Evolutionary conservation across 2,797 vertebrate genomes (phyloP).

Genomic region (Heterohyrax brucei): DNA sequence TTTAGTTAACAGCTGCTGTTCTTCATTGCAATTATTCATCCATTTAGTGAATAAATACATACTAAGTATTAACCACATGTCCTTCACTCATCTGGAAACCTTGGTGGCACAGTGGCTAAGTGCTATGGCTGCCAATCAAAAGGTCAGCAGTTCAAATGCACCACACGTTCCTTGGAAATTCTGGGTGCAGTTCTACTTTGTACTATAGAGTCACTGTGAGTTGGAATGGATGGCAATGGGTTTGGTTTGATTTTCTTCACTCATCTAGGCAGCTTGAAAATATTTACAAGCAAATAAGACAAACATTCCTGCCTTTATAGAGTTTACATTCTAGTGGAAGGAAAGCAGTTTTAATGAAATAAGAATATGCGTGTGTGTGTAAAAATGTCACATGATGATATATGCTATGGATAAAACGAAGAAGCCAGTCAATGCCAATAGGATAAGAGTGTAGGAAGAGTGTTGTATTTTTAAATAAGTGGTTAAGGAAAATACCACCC

Average conservation of each 20-base stretch:
- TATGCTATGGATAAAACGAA: background rate
- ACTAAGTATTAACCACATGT: background rate
- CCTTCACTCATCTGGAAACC: background rate
- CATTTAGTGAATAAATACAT: background rate
- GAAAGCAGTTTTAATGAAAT: background rate
- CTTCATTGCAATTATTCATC: background rate
- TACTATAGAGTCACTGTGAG: too few species aligned
- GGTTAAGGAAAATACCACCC: background rate
- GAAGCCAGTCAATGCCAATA: background rate
- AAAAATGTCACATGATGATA: background rate
- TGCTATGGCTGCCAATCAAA: too few species aligned
- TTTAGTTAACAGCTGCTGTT: background rate
- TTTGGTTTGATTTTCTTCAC: background rate
- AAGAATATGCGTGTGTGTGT: background rate
- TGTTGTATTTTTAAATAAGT: slow-evolving; percentile 4
- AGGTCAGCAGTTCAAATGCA: too few species aligned
- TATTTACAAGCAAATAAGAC: background rate
- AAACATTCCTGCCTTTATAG: background rate
- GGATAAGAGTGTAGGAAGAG: background rate
- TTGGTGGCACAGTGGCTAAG: background rate
- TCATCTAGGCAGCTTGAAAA: background rate
- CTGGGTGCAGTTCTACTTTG: too few species aligned
- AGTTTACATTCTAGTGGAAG: background rate
- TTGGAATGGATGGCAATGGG: too few species aligned
- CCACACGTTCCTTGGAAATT: too few species aligned